A percentile compares a stretch with the other conserved stretches of the same genome.
Evolutionary conservation across 1,140 invertebrate species (phyloP).

Genomic region (Diachasma alloeum): DNA sequence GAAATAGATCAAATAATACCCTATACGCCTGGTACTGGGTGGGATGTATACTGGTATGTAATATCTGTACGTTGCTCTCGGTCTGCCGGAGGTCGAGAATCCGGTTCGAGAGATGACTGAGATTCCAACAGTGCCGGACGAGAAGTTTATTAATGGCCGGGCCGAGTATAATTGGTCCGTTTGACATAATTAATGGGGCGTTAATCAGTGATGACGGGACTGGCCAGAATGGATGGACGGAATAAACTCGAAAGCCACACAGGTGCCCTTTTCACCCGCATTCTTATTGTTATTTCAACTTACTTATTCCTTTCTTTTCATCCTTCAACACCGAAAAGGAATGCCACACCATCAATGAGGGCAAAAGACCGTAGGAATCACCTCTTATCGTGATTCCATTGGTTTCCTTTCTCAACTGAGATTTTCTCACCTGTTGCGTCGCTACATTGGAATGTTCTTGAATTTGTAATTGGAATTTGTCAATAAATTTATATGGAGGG

Average conservation of each 20-base stretch:
- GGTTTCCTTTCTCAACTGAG: not conserved
- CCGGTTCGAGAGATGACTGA: conserved; percentile 9
- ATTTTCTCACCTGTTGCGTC: not conserved
- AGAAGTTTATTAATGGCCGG: conserved; percentile 33
- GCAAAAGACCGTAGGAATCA: not conserved
- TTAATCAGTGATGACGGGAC: conserved; percentile 41
- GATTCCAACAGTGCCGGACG: not conserved
- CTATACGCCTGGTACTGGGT: not conserved
- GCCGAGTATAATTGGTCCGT: conserved; percentile 39
- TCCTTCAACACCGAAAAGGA: not conserved
- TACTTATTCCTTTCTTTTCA: not conserved
- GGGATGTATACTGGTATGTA: not conserved
- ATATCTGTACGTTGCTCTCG: not conserved
- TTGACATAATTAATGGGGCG: conserved; percentile 41
- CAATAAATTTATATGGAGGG: not conserved
- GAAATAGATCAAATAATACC: too few relatives aligned
- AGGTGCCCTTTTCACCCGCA: conserved; percentile 27
- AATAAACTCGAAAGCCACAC: conserved; percentile 7
- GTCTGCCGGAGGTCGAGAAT: conserved; percentile 3
- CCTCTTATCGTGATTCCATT: not conserved
- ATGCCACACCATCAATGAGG: not conserved
- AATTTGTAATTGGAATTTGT: not conserved
- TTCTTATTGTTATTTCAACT: not conserved
- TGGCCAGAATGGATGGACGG: conserved; percentile 11
- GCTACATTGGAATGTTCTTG: not conserved